These are phyloP conservation scores for Chesias legatella DNA, from an alignment of 2,888 invertebrate species.

Conservation along the genomic window DNA sequence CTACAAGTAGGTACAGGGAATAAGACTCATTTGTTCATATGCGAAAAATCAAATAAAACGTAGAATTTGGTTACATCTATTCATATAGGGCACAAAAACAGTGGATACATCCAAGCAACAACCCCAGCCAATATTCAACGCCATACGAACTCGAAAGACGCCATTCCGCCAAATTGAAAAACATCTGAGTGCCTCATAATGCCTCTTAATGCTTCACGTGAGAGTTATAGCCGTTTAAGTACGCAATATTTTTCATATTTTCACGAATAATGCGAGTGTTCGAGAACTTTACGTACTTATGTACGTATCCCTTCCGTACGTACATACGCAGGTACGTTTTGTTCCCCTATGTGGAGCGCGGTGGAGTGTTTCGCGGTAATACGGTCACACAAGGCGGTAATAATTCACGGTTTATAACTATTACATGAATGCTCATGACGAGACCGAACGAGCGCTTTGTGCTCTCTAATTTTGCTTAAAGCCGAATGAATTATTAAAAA, in stretches of 20 bases:
- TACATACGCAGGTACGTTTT: conserved; percentile 25
- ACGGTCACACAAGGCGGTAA: conserved; percentile 37
- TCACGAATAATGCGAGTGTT: conserved; percentile 61
- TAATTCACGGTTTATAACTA: conserved; percentile 57
- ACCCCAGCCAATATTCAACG: conserved; percentile 34
- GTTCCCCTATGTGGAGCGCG: conserved; percentile 25
- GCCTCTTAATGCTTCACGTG: conserved; percentile 64
- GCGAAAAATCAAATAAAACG: no score
- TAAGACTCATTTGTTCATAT: no score
- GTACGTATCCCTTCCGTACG: conserved; percentile 15
- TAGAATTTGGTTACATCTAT: not conserved
- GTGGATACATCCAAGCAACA: conserved; percentile 22
- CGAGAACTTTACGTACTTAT: conserved; percentile 36
- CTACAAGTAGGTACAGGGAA: no score
- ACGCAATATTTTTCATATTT: conserved; percentile 70
- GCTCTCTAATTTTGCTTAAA: conserved; percentile 54
- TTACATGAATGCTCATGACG: conserved; percentile 44
- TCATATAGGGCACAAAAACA: conserved; percentile 12
- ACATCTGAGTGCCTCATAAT: conserved; percentile 70
- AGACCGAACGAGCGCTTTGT: conserved; percentile 43
- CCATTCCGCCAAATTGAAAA: conserved; percentile 75
- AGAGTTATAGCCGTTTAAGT: conserved; percentile 65
- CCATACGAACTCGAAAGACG: conserved; percentile 49
- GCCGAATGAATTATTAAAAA: conserved; percentile 55
- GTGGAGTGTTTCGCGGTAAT: conserved; percentile 30